Percentiles rank a stretch among this genome's conserved stretches.
phyloP scores from a whole-genome alignment of 2,797 vertebrate species.

The Allobates femoralis region DNA sequence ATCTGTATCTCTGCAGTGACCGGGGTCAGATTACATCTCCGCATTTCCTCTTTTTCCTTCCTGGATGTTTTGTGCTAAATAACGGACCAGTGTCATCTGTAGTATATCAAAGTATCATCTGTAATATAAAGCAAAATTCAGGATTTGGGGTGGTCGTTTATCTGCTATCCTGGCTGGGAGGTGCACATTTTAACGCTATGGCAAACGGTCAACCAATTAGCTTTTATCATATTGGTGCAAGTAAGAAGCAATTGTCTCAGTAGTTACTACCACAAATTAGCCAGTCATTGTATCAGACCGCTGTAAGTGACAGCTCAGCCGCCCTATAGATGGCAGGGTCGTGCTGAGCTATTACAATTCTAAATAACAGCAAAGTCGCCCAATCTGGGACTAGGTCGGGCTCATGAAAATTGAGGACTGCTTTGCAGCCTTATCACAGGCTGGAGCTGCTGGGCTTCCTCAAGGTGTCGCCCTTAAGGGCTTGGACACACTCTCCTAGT shows the following conservation, averaged over 20 bases:
- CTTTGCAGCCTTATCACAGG: no score
- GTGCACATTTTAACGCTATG: not conserved
- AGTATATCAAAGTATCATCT: not conserved
- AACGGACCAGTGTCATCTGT: not conserved
- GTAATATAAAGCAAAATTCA: not conserved
- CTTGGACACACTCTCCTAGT: no score
- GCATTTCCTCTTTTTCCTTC: constrained; percentile 27
- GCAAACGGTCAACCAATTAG: not conserved
- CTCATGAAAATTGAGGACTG: no score
- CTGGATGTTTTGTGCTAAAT: not conserved
- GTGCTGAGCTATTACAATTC: no score
- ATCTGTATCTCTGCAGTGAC: constrained; percentile 10
- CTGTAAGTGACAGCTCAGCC: no score
- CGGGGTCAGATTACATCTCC: constrained; percentile 23
- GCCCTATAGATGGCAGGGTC: no score
- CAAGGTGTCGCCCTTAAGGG: no score
- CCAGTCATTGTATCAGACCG: no score
- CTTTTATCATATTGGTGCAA: not conserved
- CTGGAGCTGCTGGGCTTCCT: no score
- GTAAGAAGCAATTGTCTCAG: not conserved
- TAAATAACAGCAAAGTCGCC: no score
- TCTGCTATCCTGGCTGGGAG: not conserved
- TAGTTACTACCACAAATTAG: no score
- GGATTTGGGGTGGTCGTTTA: not conserved
- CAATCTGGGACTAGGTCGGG: no score